Evolutionary conservation across 92 coral and sea anemone species (phyloP).

Genomic region (Phymanthus crucifer): DNA sequence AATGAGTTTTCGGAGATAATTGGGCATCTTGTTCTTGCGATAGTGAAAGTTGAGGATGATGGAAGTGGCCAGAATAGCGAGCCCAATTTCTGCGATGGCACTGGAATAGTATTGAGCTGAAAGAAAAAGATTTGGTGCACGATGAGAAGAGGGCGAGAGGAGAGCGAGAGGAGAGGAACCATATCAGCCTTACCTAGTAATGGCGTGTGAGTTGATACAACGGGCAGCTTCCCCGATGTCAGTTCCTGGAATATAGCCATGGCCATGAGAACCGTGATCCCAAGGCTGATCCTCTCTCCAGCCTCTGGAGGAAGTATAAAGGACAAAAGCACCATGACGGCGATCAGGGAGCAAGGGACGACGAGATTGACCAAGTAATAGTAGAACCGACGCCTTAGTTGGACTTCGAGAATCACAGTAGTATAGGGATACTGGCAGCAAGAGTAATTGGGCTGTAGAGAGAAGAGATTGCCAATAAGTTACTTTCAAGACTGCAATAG

Average conservation of each 20-base stretch:
- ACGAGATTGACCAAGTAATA: conserved; percentile 80
- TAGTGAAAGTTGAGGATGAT: conserved; percentile 77
- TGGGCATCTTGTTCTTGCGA: conserved; percentile 65
- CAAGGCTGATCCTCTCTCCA: conserved; percentile 82
- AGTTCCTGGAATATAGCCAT: conserved; percentile 92
- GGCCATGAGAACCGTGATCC: conserved; percentile 86
- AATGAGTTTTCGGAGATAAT: conserved; percentile 53
- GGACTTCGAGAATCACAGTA: conserved; percentile 54
- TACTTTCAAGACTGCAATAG: no score
- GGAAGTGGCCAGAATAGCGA: conserved; percentile 72
- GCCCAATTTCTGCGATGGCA: conserved; percentile 79
- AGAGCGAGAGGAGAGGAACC: neutral
- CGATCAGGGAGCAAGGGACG: conserved; percentile 84
- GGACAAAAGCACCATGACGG: conserved; percentile 73
- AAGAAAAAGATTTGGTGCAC: neutral
- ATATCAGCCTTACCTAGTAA: conserved; percentile 74
- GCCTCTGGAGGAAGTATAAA: conserved; percentile 85
- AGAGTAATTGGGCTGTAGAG: conserved; percentile 45
- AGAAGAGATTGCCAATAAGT: neutral
- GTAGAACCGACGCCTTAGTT: conserved; percentile 67
- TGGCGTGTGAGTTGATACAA: conserved; percentile 70
- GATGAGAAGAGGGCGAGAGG: neutral
- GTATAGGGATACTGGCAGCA: conserved; percentile 76
- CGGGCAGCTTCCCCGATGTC: conserved; percentile 80
- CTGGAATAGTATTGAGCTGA: conserved; percentile 83